phyloP scores from a whole-genome alignment of 2,888 invertebrate genomes.

The Spisula solida region DNA sequence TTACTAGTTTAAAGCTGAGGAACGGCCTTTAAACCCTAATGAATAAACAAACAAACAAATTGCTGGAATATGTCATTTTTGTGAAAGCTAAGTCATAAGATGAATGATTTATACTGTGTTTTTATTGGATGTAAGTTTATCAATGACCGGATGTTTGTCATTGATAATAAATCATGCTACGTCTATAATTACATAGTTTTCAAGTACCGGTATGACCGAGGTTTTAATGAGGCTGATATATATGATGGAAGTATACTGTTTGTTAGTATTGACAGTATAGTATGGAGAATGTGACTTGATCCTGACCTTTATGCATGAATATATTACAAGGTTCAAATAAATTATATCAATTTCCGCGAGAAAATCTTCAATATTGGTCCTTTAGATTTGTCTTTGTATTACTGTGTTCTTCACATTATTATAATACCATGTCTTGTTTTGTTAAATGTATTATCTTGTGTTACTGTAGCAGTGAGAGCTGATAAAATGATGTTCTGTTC shows the following conservation, averaged over 20 bases:
- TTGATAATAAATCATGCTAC: not conserved
- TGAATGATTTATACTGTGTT: not conserved
- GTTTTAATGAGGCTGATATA: not conserved
- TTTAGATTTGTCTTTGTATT: not conserved
- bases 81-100: not conserved
- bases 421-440: too few relatives aligned
- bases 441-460: too few relatives aligned
- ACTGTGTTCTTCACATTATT: too few relatives aligned
- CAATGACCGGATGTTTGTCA: constrained; percentile 2
- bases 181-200: not conserved
- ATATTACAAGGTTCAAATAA: not conserved
- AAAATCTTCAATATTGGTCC: not conserved
- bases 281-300: not conserved
- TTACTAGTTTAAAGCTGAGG: too few relatives aligned
- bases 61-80: too few relatives aligned
- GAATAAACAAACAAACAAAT: too few relatives aligned
- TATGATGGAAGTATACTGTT: not conserved
- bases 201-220: not conserved
- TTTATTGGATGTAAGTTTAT: not conserved
- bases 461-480: too few relatives aligned
- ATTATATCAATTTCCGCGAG: not conserved
- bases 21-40: too few relatives aligned
- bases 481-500: too few relatives aligned
- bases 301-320: not conserved
- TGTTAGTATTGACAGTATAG: not conserved